Evolutionary conservation across 2,113 vertebrate genomes (phyloP).

Genomic region (Aplodontia rufa): DNA sequence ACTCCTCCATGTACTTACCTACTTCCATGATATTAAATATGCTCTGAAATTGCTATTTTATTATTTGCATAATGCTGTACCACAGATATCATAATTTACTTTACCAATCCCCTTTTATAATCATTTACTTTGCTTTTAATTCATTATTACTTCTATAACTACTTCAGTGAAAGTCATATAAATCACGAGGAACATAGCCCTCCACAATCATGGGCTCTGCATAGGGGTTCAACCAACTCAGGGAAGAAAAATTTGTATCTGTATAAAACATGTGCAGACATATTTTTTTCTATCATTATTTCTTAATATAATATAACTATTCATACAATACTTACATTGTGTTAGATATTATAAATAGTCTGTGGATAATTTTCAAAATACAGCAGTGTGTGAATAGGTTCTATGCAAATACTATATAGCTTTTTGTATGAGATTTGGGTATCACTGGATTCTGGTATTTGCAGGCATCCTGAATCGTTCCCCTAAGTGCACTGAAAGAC

Average conservation of each 20-base stretch:
- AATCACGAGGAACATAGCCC: neutral
- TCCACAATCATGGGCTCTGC: neutral
- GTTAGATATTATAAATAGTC: neutral
- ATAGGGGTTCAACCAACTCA: neutral
- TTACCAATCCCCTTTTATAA: neutral
- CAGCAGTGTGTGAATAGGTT: neutral
- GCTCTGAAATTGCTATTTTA: neutral
- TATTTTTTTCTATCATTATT: neutral
- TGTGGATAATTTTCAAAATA: neutral
- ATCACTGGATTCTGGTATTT: neutral
- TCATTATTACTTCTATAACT: neutral
- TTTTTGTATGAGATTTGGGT: neutral
- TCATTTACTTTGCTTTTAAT: neutral
- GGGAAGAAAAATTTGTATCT: neutral
- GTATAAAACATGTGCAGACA: neutral
- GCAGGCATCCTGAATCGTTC: neutral
- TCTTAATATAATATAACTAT: neutral
- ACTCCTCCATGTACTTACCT: neutral
- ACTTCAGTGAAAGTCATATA: neutral
- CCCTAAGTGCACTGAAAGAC: neutral
- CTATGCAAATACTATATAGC: neutral
- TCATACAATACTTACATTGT: neutral
- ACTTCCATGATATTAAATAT: neutral
- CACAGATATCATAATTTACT: neutral
- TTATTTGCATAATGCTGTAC: neutral